These are phyloP conservation scores for Drosophila fungiperda DNA, from an alignment of 2,888 invertebrate species.

Conservation along the genomic window DNA sequence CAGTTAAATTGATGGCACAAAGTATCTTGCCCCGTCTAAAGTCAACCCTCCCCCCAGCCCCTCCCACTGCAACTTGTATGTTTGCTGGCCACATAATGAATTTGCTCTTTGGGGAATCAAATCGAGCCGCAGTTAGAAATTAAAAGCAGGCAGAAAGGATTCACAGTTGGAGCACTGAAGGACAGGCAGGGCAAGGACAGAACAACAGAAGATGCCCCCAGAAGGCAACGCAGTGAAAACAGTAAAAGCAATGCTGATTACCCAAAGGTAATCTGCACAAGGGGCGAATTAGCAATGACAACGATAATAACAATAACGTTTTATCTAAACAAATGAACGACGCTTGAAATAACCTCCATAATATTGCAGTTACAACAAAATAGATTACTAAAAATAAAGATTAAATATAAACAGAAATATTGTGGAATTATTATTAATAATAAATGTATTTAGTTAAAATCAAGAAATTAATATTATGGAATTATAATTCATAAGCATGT, in stretches of 20 bases:
- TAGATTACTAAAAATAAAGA: neutral
- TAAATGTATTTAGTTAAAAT: too few species aligned
- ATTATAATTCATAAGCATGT: too few species aligned
- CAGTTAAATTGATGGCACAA: slow-evolving; percentile 20
- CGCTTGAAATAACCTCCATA: slow-evolving; percentile 8
- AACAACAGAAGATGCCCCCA: slow-evolving; percentile 45
- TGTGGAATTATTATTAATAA: neutral
- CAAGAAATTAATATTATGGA: too few species aligned
- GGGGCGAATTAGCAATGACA: slow-evolving; percentile 4
- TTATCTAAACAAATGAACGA: neutral
- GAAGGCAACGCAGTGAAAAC: slow-evolving; percentile 29
- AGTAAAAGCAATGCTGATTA: slow-evolving; percentile 69
- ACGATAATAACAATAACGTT: slow-evolving; percentile 15
- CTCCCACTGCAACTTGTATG: neutral
- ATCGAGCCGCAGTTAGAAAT: slow-evolving; percentile 35
- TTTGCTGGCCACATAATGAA: slow-evolving; percentile 49
- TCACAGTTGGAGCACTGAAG: slow-evolving; percentile 3
- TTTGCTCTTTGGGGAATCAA: slow-evolving; percentile 63
- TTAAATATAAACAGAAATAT: neutral
- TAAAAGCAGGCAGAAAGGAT: slow-evolving; percentile 54
- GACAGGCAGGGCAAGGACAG: neutral
- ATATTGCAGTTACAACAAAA: neutral
- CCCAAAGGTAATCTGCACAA: slow-evolving; percentile 64
- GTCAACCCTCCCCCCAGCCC: neutral
- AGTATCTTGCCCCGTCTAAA: neutral